phyloP scores from a whole-genome alignment of 1,140 invertebrate genomes.

The Drosophila orena region DNA sequence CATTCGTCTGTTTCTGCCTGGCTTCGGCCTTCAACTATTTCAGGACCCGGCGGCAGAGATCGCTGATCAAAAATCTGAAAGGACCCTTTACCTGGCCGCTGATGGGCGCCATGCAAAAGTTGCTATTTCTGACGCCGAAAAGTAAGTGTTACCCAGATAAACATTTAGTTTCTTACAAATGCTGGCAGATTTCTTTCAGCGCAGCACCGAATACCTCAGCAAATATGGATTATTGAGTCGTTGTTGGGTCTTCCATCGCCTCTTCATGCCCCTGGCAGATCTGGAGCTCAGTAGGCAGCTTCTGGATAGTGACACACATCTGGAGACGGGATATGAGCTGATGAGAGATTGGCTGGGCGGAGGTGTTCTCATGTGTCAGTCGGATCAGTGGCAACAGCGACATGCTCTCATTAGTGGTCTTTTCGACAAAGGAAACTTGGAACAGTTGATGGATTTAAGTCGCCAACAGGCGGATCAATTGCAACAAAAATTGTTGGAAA shows the following conservation, averaged over 20 bases:
- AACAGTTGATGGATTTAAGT: conserved; percentile 21
- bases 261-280: conserved; percentile 64
- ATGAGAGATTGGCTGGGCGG: conserved; percentile 52
- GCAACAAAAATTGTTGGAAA: conserved; percentile 6
- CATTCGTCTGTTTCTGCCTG: conserved; percentile 72
- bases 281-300: conserved; percentile 58
- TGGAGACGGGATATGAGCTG: conserved; percentile 61
- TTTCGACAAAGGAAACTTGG: conserved; percentile 30
- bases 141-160: conserved; percentile 35
- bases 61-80: conserved; percentile 55
- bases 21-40: conserved; percentile 69
- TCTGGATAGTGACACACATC: conserved; percentile 49
- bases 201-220: conserved; percentile 44
- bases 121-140: conserved; percentile 54
- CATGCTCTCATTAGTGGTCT: conserved; percentile 36
- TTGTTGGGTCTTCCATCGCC: conserved; percentile 67
- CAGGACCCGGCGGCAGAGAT: conserved; percentile 54
- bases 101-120: conserved; percentile 62
- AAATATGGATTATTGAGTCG: conserved; percentile 60
- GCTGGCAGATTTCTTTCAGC: conserved; percentile 59
- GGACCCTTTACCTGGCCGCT: conserved; percentile 66
- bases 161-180: not conserved
- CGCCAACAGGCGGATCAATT: conserved; percentile 27
- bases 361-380: conserved; percentile 40
- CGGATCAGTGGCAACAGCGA: conserved; percentile 50